Evolutionary conservation across 1,140 invertebrate genomes (phyloP), one percentile per base, ranked within the genome.

Genomic region (Lordiphosa collinella): DNA sequence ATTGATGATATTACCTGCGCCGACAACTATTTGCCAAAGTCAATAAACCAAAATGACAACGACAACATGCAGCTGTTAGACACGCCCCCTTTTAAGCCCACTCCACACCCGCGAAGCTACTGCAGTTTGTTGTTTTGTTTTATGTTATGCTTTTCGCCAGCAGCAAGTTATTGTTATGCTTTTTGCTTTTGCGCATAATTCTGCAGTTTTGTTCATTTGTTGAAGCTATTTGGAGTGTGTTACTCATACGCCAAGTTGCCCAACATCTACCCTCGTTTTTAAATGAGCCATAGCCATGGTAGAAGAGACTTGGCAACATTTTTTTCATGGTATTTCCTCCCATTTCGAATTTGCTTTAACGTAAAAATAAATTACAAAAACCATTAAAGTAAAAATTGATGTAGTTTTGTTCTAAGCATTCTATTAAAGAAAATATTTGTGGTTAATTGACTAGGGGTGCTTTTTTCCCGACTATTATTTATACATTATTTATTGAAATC

Each of bases 1-100:
- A 84, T 84, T 69, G 78, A 84, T 84, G 79, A 84, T 84, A 84
- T 84, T 84, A 84, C 79, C 79, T 82, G 55, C 36, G 61, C 79
- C 65, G 79, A 67, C 79, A 84, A 82, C 79, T 84, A 82, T 84
- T 78, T 71, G 78, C 72, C 60, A 82, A 78, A 84, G 78, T 84
- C 78, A 84, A 84, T 84, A 84, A 84, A 84, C 73, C 57, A 84
- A 78, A 84, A 68, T 78, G 78, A 78, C 79, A 69, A 56, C 47
- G 65, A 56, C 58, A 61, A 57, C 40, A 38, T 52, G 35, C 18
- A 32, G 10, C 25, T 16, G 47, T 16, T 51, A 11, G 11, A 34
- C 13, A 37, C 16, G 18, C 36, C 13, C 18, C 12, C 31, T 35
- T 31, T 12, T 1, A 2, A 9, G 3, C 41, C 12, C 11, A 5